Evolutionary conservation across 1,140 invertebrate species (phyloP), one percentile per base, ranked within the genome.

Genomic region (Drosophila sproati): DNA sequence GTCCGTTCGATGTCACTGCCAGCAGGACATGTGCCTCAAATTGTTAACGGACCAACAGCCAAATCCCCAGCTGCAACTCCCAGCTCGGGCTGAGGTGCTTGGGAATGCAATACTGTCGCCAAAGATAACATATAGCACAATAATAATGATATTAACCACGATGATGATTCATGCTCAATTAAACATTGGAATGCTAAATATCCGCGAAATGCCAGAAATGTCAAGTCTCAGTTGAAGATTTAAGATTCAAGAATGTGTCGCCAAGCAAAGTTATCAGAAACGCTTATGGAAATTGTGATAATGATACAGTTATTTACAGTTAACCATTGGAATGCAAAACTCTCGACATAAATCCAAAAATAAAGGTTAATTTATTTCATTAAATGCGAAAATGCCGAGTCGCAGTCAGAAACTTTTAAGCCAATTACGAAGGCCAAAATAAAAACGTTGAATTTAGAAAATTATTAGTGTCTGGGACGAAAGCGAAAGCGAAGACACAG

Each of bases 1-100:
- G 85, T 89, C 85, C 85, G 85, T 89, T 89, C 62, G 78, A 70
- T 89, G 85, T 89, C 85, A 85, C 60, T 59, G 59, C 61, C 64
- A 52, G 71, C 56, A 63, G 60, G 57, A 77, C 82, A 88, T 82
- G 76, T 77, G 48, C 68, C 63, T 64, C 70, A 78, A 85, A 85
- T 78, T 67, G 77, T 62, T 61, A 59, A 71, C 29, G 68, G 77
- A 66, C 61, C 41, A 35, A 39, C 20, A 43, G 4, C 37, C 73
- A 54, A 78, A 82, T 82, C 66, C 59, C 60, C 68, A 70, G 57
- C 34, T 48, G 67, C 34, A 32, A 28, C 29, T 41, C 10, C 51
- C 55, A 7, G 51, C 31, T 57, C 12, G 35, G 10, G 28, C 5
- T 39, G 43, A 64, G 61, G 43, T 68, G 67, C 47, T 10, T 41